Base-by-base conservation (phyloP, 1,140 invertebrate species). In the Drosophila miranda region DNA sequence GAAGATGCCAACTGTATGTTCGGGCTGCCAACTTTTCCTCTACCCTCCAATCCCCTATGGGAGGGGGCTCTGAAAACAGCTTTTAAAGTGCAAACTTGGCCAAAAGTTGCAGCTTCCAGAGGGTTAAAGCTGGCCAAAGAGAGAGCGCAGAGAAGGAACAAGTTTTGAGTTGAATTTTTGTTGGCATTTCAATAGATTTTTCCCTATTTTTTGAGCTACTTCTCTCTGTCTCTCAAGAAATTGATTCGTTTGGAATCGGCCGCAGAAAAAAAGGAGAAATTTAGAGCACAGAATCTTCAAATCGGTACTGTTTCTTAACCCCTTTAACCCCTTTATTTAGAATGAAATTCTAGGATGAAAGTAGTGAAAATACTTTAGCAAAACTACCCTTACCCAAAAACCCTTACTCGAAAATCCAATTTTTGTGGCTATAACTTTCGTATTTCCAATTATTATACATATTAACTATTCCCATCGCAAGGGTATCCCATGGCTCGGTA, bases 61-160 rank as follows among this genome's bases (percentile, higher is more conserved):
- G 34, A n/a, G n/a, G 38, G n/a, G 48, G 52, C 63, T 76, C 55
- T 54, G 77, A 82, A 75, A 75, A 81, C 82, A 82, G 66, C 79
- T 82, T 78, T 86, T 78, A 82, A 86, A 87, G 78, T 82, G 82
- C 78, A 59, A 86, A 82, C 74, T 86, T 82, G 78, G 81, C 78
- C 43, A 78, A 74, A 86, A 86, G 55, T 75, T 86, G 75, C 44
- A 75, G 49, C 59, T 72, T 73, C 11, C 62, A 52, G 70, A 54
- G 63, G 70, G 70, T 75, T 75, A 75, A 75, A 74, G 71, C 71
- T 58, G 70, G 14, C 53, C 13, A 51, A 21, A 14, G 42, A 30
- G 38, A 16, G 16, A 3, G 38, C 3, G 38, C 3, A 8, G 21
- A 19, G n/a, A 38, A 51, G 49, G 53, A 21, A 61, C 70, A 78